Percentiles rank a stretch among this genome's conserved stretches.
Conservation (phyloP, 2,888 invertebrate species). For the Noctua comes region DNA sequence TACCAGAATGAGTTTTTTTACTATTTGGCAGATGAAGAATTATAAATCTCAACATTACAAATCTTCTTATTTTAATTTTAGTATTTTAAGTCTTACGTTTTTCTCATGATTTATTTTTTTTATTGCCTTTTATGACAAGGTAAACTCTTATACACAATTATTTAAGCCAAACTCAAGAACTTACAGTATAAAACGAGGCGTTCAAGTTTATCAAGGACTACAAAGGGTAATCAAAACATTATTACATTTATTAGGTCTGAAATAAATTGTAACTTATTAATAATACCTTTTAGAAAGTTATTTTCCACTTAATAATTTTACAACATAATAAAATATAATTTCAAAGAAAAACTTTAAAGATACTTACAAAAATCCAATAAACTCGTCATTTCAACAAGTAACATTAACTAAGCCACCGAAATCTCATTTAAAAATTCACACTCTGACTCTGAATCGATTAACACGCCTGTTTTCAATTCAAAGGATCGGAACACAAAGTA, state of each 20-base stretch:
- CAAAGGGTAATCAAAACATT: neutral
- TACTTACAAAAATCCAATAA: slow-evolving; percentile 8
- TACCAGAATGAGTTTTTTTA: neutral
- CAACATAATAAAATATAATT: neutral
- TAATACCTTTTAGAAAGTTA: neutral
- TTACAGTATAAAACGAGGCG: neutral
- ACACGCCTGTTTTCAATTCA: slow-evolving; percentile 50
- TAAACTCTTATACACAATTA: too few relatives aligned
- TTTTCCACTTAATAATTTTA: neutral
- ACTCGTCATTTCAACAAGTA: neutral
- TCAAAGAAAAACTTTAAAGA: slow-evolving; percentile 4
- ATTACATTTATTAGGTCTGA: neutral
- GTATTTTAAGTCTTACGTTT: neutral
- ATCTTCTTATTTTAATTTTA: neutral
- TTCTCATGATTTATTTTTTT: neutral
- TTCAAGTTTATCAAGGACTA: neutral
- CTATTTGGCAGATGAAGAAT: neutral
- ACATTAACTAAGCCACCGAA: slow-evolving; percentile 2
- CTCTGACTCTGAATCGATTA: slow-evolving; percentile 37
- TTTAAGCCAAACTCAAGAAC: neutral
- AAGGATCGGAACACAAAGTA: slow-evolving; percentile 48
- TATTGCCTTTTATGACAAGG: too few relatives aligned
- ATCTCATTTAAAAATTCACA: slow-evolving; percentile 38
- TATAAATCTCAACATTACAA: neutral
- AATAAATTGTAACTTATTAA: neutral